Percentiles rank a stretch among this genome's conserved stretches.
Conservation (phyloP, 2,888 invertebrate genomes). For the Stictocephala bisonia region DNA sequence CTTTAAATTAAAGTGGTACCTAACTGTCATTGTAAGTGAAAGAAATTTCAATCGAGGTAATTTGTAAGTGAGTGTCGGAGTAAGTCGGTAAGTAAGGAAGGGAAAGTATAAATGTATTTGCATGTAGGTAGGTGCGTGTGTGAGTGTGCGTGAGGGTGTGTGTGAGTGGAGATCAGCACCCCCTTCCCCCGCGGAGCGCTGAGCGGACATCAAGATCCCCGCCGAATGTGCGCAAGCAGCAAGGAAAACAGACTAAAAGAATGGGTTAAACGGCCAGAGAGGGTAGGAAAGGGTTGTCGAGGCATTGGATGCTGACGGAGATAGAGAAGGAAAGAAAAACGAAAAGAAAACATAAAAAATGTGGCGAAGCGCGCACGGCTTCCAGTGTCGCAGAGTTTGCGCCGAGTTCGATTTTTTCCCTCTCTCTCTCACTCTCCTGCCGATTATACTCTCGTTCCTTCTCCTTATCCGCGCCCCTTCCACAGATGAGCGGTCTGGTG, state of each 20-base stretch:
- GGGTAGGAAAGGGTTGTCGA: conserved; percentile 53
- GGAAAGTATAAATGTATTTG: conserved; percentile 38
- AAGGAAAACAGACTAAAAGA: conserved; percentile 41
- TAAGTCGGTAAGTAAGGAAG: conserved; percentile 41
- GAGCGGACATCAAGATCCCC: conserved; percentile 11
- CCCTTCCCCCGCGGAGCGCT: neutral
- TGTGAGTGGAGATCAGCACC: too few species aligned
- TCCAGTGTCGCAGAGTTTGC: conserved; percentile 50
- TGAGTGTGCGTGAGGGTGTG: neutral
- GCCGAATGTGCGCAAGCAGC: conserved; percentile 33
- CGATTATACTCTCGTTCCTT: conserved; percentile 24
- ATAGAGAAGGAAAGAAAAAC: conserved; percentile 50
- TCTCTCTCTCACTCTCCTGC: conserved; percentile 36
- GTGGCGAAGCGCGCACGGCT: conserved; percentile 49
- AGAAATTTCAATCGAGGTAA: conserved; percentile 40
- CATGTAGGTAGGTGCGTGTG: conserved; percentile 8
- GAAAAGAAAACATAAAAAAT: conserved; percentile 51
- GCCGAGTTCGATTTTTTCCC: conserved; percentile 51
- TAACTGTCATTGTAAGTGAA: conserved; percentile 24
- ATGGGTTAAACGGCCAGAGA: conserved; percentile 49
- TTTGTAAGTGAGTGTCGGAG: conserved; percentile 40
- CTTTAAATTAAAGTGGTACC: too few species aligned
- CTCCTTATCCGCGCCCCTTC: conserved; percentile 31
- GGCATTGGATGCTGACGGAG: conserved; percentile 48
- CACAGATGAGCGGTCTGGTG: neutral